A percentile compares a stretch with the other conserved stretches of the same genome.
Conservation (phyloP, 2,113 vertebrate species). For the Chrysochloris asiatica region DNA sequence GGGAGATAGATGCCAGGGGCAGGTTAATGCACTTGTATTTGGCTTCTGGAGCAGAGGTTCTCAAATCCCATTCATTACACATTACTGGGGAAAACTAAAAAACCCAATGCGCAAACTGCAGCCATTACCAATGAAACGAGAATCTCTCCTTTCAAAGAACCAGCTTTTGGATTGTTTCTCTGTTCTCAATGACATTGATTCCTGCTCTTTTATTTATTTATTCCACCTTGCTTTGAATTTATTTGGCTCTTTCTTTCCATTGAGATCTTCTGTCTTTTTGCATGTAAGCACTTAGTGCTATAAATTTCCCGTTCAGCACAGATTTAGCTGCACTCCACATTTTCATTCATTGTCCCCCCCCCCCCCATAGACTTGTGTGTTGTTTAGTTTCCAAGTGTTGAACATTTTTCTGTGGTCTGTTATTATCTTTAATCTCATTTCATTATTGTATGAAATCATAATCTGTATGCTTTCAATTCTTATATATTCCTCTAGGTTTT, state of each 20-base stretch:
- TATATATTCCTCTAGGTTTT: constrained; percentile 30
- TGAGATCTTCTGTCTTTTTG: constrained; percentile 50
- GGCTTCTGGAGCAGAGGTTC: constrained; percentile 24
- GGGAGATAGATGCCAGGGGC: neutral
- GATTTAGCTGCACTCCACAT: constrained; percentile 34
- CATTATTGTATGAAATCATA: constrained; percentile 16
- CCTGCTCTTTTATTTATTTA: constrained; percentile 42
- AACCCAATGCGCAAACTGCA: constrained; percentile 19
- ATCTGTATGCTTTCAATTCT: constrained; percentile 4
- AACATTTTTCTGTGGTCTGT: neutral
- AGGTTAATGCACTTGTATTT: neutral
- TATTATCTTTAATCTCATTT: constrained; percentile 46
- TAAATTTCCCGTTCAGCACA: constrained; percentile 38
- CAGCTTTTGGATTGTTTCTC: constrained; percentile 50
- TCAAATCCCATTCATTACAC: neutral
- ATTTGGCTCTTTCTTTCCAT: constrained; percentile 45
- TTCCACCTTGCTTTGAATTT: constrained; percentile 20
- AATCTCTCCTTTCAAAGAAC: constrained; percentile 38
- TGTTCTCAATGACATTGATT: constrained; percentile 49
- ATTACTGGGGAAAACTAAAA: constrained; percentile 31
- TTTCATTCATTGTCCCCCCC: too few relatives aligned
- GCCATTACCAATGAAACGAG: constrained; percentile 41
- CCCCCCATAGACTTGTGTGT: too few relatives aligned
- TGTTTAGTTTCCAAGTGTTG: too few relatives aligned
- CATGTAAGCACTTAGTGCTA: constrained; percentile 29